Evolutionary conservation across 1,140 invertebrate species (phyloP), one percentile per base, ranked within the genome.

Genomic region (Trichomalopsis sarcophagae): DNA sequence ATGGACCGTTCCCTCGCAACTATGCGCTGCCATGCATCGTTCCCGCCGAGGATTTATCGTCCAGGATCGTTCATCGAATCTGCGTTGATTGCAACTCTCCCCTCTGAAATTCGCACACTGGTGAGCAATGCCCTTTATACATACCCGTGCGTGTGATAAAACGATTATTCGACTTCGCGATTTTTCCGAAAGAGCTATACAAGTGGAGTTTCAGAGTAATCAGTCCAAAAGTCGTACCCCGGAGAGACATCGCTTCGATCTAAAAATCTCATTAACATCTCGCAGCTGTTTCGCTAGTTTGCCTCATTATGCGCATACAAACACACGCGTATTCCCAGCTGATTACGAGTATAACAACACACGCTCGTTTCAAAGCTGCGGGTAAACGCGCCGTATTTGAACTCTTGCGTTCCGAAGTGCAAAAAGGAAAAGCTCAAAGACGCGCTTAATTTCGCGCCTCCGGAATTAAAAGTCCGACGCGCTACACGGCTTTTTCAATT

Each of bases 81-180:
- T 68, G 36, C 78, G 33, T 69, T 69, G 78, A 80, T 69, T 80
- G 30, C 33, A 33, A 33, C 30, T 66, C 50, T n/a, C 55, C n/a
- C 21, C 21, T 17, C 17, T 17, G 14, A n/a, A 62, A n/a, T 21
- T 62, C 55, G 17, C 17, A 62, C 0, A 6, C 21, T 62, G 55
- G 55, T 62, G 17, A 62, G 55, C n/a, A 44, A 44, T 7, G 2
- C 14, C 2, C 13, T 50, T 50, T 44, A 7, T 44, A 44, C 10
- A 44, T 44, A 44, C 33, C 33, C 33, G 5, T 36, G 33, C 5
- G 4, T 36, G 0, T 36, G n/a, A 62, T 62, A n/a, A 50, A 50
- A 50, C 47, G 11, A 50, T 50, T 50, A 14, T 50, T 17, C 47
- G 40, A 44, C 6, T 44, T 44, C 40, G 40, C 40, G 40, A 44